Conservation (phyloP, 53 echinoderm and acorn worm species). For the Henricia sp. region DNA sequence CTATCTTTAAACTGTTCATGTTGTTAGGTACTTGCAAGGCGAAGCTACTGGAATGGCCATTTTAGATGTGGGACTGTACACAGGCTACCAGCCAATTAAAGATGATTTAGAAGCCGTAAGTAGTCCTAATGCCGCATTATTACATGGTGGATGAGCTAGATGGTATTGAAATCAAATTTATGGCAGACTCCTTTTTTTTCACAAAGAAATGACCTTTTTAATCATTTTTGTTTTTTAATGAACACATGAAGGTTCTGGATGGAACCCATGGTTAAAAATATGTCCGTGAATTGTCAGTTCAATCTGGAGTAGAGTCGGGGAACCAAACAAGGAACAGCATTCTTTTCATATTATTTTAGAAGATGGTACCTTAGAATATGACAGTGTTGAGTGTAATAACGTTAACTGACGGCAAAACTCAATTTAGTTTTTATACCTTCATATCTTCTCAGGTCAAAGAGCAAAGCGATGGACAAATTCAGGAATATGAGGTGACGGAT, state of each 20-base stretch:
- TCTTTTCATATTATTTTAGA: neutral
- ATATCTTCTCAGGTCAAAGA: slow-evolving; percentile 19
- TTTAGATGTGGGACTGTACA: slow-evolving; percentile 93
- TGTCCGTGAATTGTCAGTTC: no score
- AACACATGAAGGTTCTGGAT: neutral
- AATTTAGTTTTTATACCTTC: no score
- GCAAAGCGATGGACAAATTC: slow-evolving; percentile 56
- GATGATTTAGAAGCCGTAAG: slow-evolving; percentile 79
- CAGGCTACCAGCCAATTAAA: slow-evolving; percentile 81
- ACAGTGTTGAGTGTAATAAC: no score
- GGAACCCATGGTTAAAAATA: no score
- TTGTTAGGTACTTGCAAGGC: slow-evolving; percentile 68
- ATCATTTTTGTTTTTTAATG: neutral
- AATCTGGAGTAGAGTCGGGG: no score
- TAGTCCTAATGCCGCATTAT: neutral
- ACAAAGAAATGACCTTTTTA: neutral
- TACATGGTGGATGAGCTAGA: no score
- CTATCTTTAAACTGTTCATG: no score
- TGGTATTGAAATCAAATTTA: neutral
- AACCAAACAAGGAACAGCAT: no score
- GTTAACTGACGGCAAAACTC: no score
- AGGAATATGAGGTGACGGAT: slow-evolving; percentile 79
- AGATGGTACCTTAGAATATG: no score
- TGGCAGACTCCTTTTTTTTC: no score
- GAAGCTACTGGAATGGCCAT: slow-evolving; percentile 89